Base-by-base conservation (phyloP, 1,140 invertebrate genomes). In the Odontomachus brunneus region DNA sequence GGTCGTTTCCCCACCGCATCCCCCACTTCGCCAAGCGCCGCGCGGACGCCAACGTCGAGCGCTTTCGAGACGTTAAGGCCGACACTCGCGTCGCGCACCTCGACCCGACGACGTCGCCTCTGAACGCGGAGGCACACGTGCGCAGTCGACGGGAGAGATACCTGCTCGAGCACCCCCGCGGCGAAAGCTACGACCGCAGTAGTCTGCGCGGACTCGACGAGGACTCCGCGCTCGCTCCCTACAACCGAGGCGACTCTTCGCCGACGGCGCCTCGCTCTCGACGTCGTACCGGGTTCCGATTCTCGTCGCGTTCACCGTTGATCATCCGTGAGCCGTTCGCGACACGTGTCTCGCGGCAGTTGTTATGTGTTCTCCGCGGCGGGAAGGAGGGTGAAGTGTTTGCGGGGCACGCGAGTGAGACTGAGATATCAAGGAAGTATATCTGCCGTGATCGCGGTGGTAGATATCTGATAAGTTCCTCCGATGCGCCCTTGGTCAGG, bases 11-110 rank as follows among this genome's bases (percentile, higher is more conserved):
- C 85, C 75, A 85, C 87, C 85, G 87, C 85, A 85, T 87, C 88
- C 86, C 89, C 90, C 85, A 88, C 78, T 84, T 88, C 88, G 85
- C 84, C 85, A 81, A 86, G 84, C 69, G 83, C 85, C 88, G 87
- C 85, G 82, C 89, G 88, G 88, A 90, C 89, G 89, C 89, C 91
- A 91, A 90, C 88, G 89, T 90, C 90, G 89, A 90, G 91, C 91
- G 91, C 90, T 90, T 92, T 88, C 88, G 88, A 91, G 88, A 90
- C 90, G 88, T 90, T 89, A 90, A 92, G 91, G 89, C 91, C 91
- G 91, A 91, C 91, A 92, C 90, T 92, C 92, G 92, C 89, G 91
- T 90, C 90, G 92, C 88, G 91, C 87, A 92, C 88, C 88, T 91
- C 90, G 87, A 86, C 91, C 89, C 89, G 91, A 91, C 89, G 89